Evolutionary conservation across 2,113 vertebrate genomes (phyloP), one percentile per base, ranked within the genome.

Genomic region (Steatornis caripensis): DNA sequence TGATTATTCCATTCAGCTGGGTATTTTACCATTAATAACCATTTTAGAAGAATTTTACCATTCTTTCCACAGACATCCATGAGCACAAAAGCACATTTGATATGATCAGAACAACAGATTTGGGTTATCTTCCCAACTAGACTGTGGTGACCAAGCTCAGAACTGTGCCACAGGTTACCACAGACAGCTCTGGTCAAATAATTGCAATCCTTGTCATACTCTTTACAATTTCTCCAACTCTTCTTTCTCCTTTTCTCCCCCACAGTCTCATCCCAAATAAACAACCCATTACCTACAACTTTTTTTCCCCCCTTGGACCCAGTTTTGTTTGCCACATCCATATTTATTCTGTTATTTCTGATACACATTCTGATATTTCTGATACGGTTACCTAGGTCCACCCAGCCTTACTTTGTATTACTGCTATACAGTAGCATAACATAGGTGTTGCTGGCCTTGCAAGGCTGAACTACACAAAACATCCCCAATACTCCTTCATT

Each of bases 231-330:
- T 79, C 9, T 78, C 12, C 6, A 48, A 14, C 6, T 30, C 16
- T 58, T 36, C 22, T 39, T 61, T 54, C 9, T 68, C 5, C 15
- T 72, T 81, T 69, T 54, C 30, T 54, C 29, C 32, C 34, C 4
- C 51, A 39, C 11, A 43, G 2, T 34, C 18, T 66, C 15, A 70
- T 76, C 20, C 11, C 30, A 49, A 15, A 30, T 48, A 66, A 82
- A 27, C 1, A 62, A 15, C 7, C 5, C 0, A 2, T 81, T 77
- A 36, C 9, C 46, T 60, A 18, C 12, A 2, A 5, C 46, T 29
- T 39, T 15, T 51, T 32, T n/a, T n/a, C n/a, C 24, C 26, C 1
- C 7, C 15, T 65, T n/a, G 7, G 6, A 48, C 15, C 5, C 13
- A 30, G 6, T 22, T 84, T 78, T 57, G 1, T 74, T 75, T 78